Base-by-base conservation (phyloP, 2,797 vertebrate species). In the Eospalax fontanierii region DNA sequence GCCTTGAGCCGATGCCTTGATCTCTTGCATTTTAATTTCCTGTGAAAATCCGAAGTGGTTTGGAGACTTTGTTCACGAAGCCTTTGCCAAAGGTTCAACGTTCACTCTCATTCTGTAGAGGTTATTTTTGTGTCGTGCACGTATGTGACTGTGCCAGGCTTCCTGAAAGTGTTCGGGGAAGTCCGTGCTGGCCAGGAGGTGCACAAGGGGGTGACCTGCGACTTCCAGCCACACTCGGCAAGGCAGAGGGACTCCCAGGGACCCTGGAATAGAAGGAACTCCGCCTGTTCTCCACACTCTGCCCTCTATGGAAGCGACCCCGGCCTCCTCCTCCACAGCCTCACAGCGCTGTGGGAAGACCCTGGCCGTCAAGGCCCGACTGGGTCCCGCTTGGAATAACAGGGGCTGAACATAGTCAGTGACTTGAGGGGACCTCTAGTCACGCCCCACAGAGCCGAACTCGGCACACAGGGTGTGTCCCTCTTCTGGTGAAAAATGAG, bases 111-210 rank as follows among this genome's bases (percentile, higher is more conserved):
- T 61, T 40, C 66, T 10, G 33, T 66, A 2, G 82, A 76, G 88
- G 84, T 84, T 93, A 93, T 90, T 91, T 93, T 89, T 90, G 86
- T 11, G 38, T 9, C 1, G 2, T 5, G 85, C 40, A 6, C 12
- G 30, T 38, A 28, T 61, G 43, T n/a, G 83, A 35, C 46, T 6
- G 0, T 43, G 30, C 57, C 35, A 66, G 74, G 38, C 74, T 97
- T 97, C 97, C 96, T 81, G 96, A 79, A 87, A 92, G 96, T 84
- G 74, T 87, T 85, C 81, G 92, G 84, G 90, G 46, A 86, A 43
- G 71, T 18, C 76, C 26, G 1, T 16, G 28, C 9, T 1, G 73
- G 92, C 82, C 30, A 24, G 78, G 87, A 88, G 95, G 40, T 43
- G 22, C 1, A 0, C 5, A 0, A 57, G 82, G 76, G 54, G 66